These are phyloP conservation scores for Cerastis rubricosa DNA, from an alignment of 2,888 invertebrate genomes.

Conservation along the genomic window DNA sequence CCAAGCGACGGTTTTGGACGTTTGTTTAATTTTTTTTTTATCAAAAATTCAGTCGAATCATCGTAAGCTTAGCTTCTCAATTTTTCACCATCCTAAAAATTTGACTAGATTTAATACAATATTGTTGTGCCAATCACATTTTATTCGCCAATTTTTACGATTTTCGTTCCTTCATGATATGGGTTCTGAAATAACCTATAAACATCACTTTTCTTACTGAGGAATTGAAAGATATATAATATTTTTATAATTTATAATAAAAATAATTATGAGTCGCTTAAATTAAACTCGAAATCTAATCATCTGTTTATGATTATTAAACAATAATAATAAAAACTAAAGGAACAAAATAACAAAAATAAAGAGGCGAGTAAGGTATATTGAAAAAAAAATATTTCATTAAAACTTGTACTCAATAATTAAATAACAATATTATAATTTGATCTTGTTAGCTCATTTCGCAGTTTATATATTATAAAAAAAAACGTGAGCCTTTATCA, in stretches of 20 bases:
- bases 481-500: constrained; percentile 83
- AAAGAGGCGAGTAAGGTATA: constrained; percentile 88
- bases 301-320: constrained; percentile 85
- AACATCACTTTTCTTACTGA: constrained; percentile 84
- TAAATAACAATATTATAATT: constrained; percentile 91
- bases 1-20: constrained; percentile 89
- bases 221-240: constrained; percentile 86
- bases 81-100: constrained; percentile 83
- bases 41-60: constrained; percentile 88
- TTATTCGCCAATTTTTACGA: constrained; percentile 78
- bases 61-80: constrained; percentile 81
- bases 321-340: constrained; percentile 90
- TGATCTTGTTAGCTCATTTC: constrained; percentile 88
- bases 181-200: constrained; percentile 72
- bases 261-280: constrained; percentile 82
- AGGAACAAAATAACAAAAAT: constrained; percentile 90
- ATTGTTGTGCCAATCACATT: constrained; percentile 83
- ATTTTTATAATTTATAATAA: constrained; percentile 79
- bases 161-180: constrained; percentile 67
- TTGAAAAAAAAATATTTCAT: constrained; percentile 88
- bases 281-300: constrained; percentile 79
- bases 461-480: constrained; percentile 78
- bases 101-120: constrained; percentile 90
- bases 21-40: constrained; percentile 77
- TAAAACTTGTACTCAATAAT: constrained; percentile 91